phyloP scores from a whole-genome alignment of 2,888 invertebrate genomes.

The Masnerella sp. region DNA sequence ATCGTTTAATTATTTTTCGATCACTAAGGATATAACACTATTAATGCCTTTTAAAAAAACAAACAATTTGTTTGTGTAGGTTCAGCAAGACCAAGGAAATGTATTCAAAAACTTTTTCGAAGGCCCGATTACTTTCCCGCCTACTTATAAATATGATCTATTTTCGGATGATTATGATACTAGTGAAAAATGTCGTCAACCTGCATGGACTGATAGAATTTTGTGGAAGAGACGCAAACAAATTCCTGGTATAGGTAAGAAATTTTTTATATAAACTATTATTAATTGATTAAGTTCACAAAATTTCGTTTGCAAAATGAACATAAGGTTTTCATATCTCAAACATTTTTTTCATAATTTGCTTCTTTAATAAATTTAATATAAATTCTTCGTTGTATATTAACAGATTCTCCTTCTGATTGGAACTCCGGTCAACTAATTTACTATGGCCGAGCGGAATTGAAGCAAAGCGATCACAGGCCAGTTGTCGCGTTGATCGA shows the following conservation, averaged over 20 bases:
- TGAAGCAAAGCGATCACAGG: conserved; percentile 98
- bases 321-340: too few species aligned
- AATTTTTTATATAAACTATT: not conserved
- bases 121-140: conserved; percentile 93
- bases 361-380: too few species aligned
- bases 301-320: too few species aligned
- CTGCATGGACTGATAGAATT: conserved; percentile 99
- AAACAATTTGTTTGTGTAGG: conserved; percentile 72
- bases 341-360: too few species aligned
- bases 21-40: too few species aligned
- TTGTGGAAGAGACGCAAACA: conserved; percentile 92
- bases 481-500: conserved; percentile 96
- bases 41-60: conserved; percentile 2
- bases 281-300: too few species aligned
- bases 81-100: conserved; percentile 87
- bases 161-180: conserved; percentile 99
- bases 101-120: conserved; percentile 96
- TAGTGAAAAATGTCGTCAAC: conserved; percentile 97
- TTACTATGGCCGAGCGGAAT: conserved; percentile 94
- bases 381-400: conserved; percentile 15
- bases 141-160: conserved; percentile 99
- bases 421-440: conserved; percentile 89
- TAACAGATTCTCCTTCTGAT: conserved; percentile 78
- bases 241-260: conserved; percentile 83
- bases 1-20: too few species aligned